Base-by-base conservation (phyloP, 2,797 vertebrate species). In the Anas bernieri region DNA sequence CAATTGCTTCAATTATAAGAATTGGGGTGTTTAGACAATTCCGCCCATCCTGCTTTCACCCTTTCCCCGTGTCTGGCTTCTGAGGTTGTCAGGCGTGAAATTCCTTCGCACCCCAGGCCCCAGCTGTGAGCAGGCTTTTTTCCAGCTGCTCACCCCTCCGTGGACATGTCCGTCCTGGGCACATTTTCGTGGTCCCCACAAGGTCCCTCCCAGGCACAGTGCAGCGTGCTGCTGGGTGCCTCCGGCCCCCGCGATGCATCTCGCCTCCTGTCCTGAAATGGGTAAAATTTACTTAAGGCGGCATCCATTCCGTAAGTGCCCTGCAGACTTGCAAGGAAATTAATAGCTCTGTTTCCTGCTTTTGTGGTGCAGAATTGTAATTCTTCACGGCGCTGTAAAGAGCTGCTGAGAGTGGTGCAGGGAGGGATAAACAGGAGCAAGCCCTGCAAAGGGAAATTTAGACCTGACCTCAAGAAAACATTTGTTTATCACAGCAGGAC, bases 1-100 rank as follows among this genome's bases (percentile, higher is more conserved):
- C 93, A 89, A 92, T 96, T 97, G 94, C 96, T 96, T 97, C 94
- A 90, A 88, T 97, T 97, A 80, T 28, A 93, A 72, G 64, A 97
- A 96, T 76, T 8, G 90, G 93, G 88, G 86, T 91, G 70, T 97
- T 96, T 90, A 96, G 94, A 92, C 92, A 96, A 82, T 97, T 94
- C 93, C 92, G 61, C 78, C 81, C 92, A 61, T 90, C 84, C 72
- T 93, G 74, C 91, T 87, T 92, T 88, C 16, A 28, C 67, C 48
- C 56, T 86, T 82, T 11, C 72, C 56, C 83, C 23, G 9, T 73
- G 69, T 81, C 54, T 76, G 88, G 59, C 9, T 5, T 83, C 83
- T 89, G 84, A 76, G 91, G 83, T 90, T 96, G 90, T 75, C 91
- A 92, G 74, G 46, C 31, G 3, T 52, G n/a, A 87, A 85, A 90